Evolutionary conservation across 2,888 invertebrate genomes (phyloP), one percentile per base, ranked within the genome.

Genomic region (Allygus modestus): DNA sequence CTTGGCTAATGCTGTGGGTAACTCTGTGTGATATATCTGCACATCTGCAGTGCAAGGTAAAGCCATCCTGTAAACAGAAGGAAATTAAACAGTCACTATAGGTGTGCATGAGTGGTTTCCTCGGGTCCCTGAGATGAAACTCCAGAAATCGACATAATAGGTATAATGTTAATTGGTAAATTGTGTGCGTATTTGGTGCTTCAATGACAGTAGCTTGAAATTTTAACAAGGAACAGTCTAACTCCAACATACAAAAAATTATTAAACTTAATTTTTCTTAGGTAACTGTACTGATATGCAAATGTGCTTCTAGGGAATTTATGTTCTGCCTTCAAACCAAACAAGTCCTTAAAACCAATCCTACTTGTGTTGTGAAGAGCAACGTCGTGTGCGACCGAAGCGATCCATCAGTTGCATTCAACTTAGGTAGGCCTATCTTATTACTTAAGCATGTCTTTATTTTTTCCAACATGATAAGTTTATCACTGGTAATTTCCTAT

Each of bases 331-430:
- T 96, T 87, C 93, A 95, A 86, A 91, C 93, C 54, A 93, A 93
- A 41, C 95, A 93, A 90, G 92, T 96, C 65, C 89, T 91, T 31
- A 90, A 93, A 86, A 96, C 96, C 58, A 97, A 97, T 92, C 93
- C 94, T 58, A 93, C 93, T 88, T 97, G 96, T 89, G 87, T 91
- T 28, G 90, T 97, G 43, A 96, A 95, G 92, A 94, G 96, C 11
- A 94, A 95, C 88, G 91, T 98, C 87, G 92, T 96, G 41, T 96
- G 96, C 90, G 95, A 97, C 90, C 92, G 96, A 84, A 94, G 94
- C 88, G 95, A 96, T 86, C 96, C 97, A 28, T 91, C 92, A 86
- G 91, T 97, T 43, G 93, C 91, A 85, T 90, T 93, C 85, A 90
- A 92, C 88, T 90, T 94, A 85, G 88, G 92, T 93, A 89, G 91